Evolutionary conservation across 2,888 invertebrate species (phyloP).

Genomic region (Cynaeus angustus): DNA sequence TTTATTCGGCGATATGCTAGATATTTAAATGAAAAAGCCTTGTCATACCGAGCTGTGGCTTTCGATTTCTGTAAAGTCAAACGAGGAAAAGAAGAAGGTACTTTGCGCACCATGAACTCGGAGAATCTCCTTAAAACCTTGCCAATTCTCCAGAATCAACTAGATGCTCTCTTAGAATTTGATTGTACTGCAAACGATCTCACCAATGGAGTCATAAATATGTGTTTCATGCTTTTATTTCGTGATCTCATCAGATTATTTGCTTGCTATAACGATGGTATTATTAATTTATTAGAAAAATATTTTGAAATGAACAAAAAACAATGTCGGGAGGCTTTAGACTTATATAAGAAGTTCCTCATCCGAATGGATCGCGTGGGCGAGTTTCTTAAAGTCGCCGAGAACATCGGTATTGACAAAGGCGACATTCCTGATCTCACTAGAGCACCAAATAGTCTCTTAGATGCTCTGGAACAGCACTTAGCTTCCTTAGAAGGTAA

Average conservation of each 20-base stretch:
- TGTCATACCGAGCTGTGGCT: conserved; percentile 98
- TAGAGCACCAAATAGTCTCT: conserved; percentile 96
- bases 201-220: conserved; percentile 96
- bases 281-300: conserved; percentile 98
- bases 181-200: conserved; percentile 98
- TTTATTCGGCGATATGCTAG: conserved; percentile 99
- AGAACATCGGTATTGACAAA: conserved; percentile 98
- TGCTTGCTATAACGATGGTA: conserved; percentile 99
- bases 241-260: conserved; percentile 98
- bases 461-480: conserved; percentile 98
- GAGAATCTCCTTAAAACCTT: conserved; percentile 98
- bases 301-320: conserved; percentile 99
- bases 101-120: conserved; percentile 96
- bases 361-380: conserved; percentile 99
- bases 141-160: conserved; percentile 95
- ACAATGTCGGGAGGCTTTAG: conserved; percentile 97
- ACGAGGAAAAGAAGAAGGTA: conserved; percentile 98
- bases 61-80: conserved; percentile 99
- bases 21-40: conserved; percentile 99
- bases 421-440: conserved; percentile 99
- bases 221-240: conserved; percentile 99
- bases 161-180: conserved; percentile 97
- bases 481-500: conserved; percentile 95
- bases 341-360: conserved; percentile 98
- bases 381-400: conserved; percentile 93